phyloP scores from a whole-genome alignment of 2,888 invertebrate genomes.

The Melanargia galathea region DNA sequence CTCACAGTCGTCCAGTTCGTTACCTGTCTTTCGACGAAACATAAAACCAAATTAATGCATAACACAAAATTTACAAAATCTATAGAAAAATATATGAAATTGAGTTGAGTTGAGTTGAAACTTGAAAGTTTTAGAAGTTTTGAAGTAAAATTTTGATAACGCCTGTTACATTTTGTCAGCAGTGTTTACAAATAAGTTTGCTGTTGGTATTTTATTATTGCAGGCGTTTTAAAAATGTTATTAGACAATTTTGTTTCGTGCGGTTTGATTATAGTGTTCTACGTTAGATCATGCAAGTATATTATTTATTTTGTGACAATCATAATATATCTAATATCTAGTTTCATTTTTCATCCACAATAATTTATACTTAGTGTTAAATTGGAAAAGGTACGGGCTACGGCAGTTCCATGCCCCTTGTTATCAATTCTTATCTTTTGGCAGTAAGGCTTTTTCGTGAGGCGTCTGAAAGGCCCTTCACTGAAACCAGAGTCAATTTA shows the following conservation, averaged over 20 bases:
- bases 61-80: background rate
- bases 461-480: no score
- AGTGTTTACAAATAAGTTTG: background rate
- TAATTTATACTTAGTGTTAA: no score
- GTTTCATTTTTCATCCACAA: no score
- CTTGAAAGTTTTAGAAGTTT: background rate
- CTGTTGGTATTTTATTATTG: conserved; percentile 11
- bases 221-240: conserved; percentile 31
- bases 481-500: no score
- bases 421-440: no score
- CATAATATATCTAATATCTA: no score
- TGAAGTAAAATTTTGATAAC: background rate
- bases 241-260: background rate
- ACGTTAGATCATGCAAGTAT: conserved; percentile 34
- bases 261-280: conserved; percentile 24
- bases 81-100: background rate
- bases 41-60: background rate
- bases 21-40: background rate
- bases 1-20: conserved; percentile 23
- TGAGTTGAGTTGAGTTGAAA: no score
- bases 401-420: no score
- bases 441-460: no score
- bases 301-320: background rate
- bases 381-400: no score
- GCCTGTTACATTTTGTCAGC: background rate